Base-by-base conservation (phyloP, 2,888 invertebrate genomes). In the Synergus itoensis region DNA sequence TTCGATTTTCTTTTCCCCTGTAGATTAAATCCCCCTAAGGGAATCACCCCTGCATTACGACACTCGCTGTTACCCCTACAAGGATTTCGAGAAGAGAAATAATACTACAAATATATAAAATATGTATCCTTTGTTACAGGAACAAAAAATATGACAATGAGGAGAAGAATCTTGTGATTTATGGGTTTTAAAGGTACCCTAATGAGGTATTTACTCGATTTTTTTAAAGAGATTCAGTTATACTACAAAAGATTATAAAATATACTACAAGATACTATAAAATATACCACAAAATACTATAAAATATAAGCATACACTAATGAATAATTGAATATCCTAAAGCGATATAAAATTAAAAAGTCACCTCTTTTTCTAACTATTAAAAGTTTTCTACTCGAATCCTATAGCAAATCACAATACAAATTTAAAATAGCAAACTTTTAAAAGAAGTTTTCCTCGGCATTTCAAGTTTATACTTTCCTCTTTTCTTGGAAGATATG, bases 21-120 rank as follows among this genome's bases (percentile, higher is more conserved):
- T 1, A 45, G 73, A 73, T 53, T 73, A 53, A 73, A 53, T 53
- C 16, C n/a, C 53, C 73, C 73, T 11, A 73, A 53, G 73, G 73
- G 73, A 53, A 36, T 40, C 36, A 5, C 53, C 48, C 73, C 53
- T 60, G 60, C 48, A 48, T 48, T n/a, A 36, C 48, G n/a, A 14
- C 36, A 45, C 60, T 53, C 12, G 21, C 12, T 21, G 14, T 21
- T 67, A 45, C 45, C 67, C 73, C 28, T 36, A 14, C n/a, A n/a
- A 36, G 48, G 53, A 81, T 65, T 76, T 65, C 21, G 16, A 12
- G 21, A 1, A 60, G 21, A 21, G 16, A 53, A n/a, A 53, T 53
- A 53, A 9, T 21, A 21, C 60, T 21, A 60, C 12, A 21, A 60
- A 21, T 18, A 0, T 21, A 60, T 60, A 21, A 8, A 21, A n/a